Conservation (phyloP, 2,113 vertebrate genomes). For the Hippocampus zosterae region DNA sequence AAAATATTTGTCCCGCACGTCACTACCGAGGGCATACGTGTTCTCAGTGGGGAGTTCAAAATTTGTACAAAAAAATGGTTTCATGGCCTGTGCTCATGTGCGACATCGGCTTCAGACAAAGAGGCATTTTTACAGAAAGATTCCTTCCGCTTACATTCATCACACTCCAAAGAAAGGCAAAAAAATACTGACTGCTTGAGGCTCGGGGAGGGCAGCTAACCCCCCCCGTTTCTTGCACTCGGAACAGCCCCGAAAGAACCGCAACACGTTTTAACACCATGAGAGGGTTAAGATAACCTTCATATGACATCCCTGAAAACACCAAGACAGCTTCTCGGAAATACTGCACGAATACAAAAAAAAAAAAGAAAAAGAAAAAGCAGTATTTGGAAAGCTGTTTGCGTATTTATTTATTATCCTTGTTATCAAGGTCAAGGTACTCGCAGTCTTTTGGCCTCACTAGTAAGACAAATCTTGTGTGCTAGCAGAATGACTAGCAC, state of each 20-base stretch:
- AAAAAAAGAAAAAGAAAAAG: neutral
- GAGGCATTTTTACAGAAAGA: slow-evolving; percentile 16
- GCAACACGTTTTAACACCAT: slow-evolving; percentile 2
- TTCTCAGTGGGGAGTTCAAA: slow-evolving; percentile 45
- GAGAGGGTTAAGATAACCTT: slow-evolving; percentile 27
- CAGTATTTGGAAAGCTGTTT: neutral
- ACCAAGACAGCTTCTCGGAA: slow-evolving; percentile 42
- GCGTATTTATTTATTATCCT: neutral
- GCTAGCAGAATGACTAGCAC: too few species aligned
- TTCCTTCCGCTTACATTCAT: slow-evolving; percentile 50
- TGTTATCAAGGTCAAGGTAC: neutral
- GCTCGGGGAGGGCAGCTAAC: slow-evolving; percentile 4
- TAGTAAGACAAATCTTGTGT: neutral
- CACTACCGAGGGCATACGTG: slow-evolving; percentile 52
- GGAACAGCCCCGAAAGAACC: slow-evolving; percentile 17
- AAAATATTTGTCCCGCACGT: slow-evolving; percentile 44
- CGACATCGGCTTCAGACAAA: slow-evolving; percentile 35
- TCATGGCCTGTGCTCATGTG: slow-evolving; percentile 35
- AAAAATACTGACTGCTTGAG: slow-evolving; percentile 43
- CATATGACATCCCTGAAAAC: slow-evolving; percentile 47
- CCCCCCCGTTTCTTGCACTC: slow-evolving; percentile 37
- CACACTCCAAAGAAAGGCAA: slow-evolving; percentile 23
- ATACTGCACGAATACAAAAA: slow-evolving; percentile 37
- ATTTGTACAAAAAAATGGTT: neutral
- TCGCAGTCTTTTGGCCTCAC: neutral